A percentile compares a stretch with the other conserved stretches of the same genome.
Evolutionary conservation across 2,797 vertebrate genomes (phyloP).

Genomic region (Philypnodon macrostomus): DNA sequence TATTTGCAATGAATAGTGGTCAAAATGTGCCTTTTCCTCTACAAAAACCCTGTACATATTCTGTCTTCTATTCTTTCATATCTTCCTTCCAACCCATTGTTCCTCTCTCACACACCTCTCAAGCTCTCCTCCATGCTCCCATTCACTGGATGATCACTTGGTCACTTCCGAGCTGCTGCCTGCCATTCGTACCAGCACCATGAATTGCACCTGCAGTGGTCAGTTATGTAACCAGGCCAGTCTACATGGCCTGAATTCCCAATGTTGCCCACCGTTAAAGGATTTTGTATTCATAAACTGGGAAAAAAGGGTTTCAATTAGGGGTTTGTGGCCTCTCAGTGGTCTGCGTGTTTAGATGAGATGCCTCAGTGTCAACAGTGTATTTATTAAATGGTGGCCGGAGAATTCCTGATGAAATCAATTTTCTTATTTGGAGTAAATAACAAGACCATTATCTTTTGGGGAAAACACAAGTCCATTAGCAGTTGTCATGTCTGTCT

Average conservation of each 20-base stretch:
- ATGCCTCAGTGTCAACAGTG: constrained; percentile 25
- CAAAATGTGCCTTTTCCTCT: too few relatives aligned
- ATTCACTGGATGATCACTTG: constrained; percentile 39
- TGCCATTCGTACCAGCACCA: constrained; percentile 48
- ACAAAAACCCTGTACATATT: not conserved
- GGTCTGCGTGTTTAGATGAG: constrained; percentile 46
- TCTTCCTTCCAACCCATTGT: not conserved
- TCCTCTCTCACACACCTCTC: constrained; percentile 23
- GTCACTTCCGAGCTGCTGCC: constrained; percentile 55
- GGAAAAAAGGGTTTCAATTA: constrained; percentile 59
- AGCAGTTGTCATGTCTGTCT: too few relatives aligned
- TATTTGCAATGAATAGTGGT: not conserved
- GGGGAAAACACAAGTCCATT: not conserved
- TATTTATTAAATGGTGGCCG: constrained; percentile 29
- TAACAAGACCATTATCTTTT: not conserved
- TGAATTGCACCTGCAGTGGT: constrained; percentile 54
- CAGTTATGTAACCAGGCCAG: constrained; percentile 38
- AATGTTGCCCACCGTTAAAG: constrained; percentile 38
- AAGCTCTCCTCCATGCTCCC: constrained; percentile 6
- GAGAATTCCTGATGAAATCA: constrained; percentile 45
- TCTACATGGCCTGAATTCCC: constrained; percentile 38
- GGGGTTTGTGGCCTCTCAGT: constrained; percentile 43
- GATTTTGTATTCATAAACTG: constrained; percentile 54
- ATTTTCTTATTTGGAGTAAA: constrained; percentile 16
- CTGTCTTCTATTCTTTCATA: not conserved